Conservation (phyloP, 2,797 vertebrate species). For the Carcharodon carcharias region DNA sequence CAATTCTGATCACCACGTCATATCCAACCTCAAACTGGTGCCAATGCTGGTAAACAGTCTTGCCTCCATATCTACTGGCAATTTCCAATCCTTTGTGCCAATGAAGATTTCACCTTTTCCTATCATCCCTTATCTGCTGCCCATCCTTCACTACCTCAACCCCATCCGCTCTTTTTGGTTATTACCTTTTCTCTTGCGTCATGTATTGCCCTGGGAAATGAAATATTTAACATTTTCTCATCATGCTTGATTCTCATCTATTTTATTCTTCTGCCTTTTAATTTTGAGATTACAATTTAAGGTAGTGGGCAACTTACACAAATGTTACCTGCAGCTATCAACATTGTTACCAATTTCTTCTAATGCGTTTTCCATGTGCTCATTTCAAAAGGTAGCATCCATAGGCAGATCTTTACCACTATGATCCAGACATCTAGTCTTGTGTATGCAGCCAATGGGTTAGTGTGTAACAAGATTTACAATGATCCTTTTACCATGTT, state of each 20-base stretch:
- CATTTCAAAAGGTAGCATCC: background rate
- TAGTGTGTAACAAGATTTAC: too few species aligned
- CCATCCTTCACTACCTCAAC: background rate
- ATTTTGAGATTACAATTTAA: too few species aligned
- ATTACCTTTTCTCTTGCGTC: too few species aligned
- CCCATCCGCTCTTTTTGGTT: background rate
- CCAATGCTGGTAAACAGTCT: too few species aligned
- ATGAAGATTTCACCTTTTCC: background rate
- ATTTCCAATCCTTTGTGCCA: background rate
- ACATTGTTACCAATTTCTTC: background rate
- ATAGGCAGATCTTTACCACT: background rate
- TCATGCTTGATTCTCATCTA: too few species aligned
- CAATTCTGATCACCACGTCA: background rate
- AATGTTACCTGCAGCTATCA: background rate
- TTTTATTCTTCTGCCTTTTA: too few species aligned
- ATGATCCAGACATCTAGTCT: too few species aligned
- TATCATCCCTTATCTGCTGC: background rate
- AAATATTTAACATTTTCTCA: too few species aligned
- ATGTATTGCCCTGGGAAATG: too few species aligned
- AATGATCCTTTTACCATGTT: too few species aligned
- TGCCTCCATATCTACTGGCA: background rate
- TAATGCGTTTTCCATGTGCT: background rate
- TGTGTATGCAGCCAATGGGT: background rate
- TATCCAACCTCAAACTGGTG: too few species aligned
- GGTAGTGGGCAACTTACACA: background rate